phyloP scores from a whole-genome alignment of 1,140 invertebrate species.

The Triops longicaudatus region DNA sequence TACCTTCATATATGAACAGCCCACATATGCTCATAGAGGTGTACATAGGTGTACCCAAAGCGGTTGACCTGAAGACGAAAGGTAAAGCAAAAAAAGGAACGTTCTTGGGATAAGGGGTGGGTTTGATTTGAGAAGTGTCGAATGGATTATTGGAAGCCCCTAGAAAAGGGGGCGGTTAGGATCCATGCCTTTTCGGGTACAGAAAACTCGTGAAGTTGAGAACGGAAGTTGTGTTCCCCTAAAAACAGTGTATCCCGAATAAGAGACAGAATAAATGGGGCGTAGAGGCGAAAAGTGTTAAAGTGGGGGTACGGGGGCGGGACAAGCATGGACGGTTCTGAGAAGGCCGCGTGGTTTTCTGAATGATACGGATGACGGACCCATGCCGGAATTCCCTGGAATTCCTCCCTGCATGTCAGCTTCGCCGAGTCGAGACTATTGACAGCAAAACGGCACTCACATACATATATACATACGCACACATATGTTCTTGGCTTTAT shows the following conservation, averaged over 20 bases:
- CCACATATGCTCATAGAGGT: not conserved
- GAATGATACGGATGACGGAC: constrained; percentile 14
- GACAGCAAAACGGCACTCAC: not conserved
- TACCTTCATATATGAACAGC: not conserved
- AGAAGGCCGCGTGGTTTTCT: not conserved
- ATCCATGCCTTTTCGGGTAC: not conserved
- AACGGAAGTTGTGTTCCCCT: not conserved
- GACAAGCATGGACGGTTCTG: not conserved
- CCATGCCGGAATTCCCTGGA: constrained; percentile 1
- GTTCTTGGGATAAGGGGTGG: not conserved
- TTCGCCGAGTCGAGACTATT: not conserved
- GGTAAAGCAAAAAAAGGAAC: not conserved
- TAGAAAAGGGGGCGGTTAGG: not conserved
- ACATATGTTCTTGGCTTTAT: not conserved
- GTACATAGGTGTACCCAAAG: not conserved
- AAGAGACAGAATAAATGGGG: not conserved
- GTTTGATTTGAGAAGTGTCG: not conserved
- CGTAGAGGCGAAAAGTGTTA: not conserved
- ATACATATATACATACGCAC: not conserved
- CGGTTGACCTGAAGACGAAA: not conserved
- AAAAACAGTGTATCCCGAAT: not conserved
- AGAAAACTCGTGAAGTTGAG: not conserved
- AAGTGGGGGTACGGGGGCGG: not conserved
- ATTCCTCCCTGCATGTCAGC: constrained; percentile 1
- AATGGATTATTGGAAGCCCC: not conserved